Base-by-base conservation (phyloP, 2,888 invertebrate genomes). In the Alloplasta piceator region DNA sequence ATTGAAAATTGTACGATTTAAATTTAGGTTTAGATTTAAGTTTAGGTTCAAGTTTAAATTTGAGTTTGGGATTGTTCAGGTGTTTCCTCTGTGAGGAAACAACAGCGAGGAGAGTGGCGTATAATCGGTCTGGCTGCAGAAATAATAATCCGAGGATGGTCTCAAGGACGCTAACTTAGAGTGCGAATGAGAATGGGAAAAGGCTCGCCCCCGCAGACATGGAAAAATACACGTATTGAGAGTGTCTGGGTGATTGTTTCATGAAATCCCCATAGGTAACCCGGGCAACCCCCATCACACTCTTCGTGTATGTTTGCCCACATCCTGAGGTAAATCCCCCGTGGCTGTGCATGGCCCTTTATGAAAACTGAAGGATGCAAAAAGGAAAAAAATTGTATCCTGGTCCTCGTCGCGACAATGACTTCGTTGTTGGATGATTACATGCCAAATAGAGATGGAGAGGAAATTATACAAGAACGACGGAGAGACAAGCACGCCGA, bases 131-230 rank as follows among this genome's bases (percentile, higher is more conserved):
- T 14, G 38, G n/a, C 12, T 43, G 14, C 12, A 6, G 46, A 46
- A 39, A 63, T 56, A 63, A 70, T 41, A 70, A 76, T 26, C 61
- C 61, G 46, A 67, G 67, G 60, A 76, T 41, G 52, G 52, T 76
- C 56, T 70, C 16, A 61, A 63, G 50, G 63, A 48, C 46, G 50
- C 9, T 16, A 61, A 75, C 41, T 41, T 43, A 26, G 41, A 56
- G 73, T 63, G 68, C 52, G 46, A 61, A 55, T 46, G 70, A 61
- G 70, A 41, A 63, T 58, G 10, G 63, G 39, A 4, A 46, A 64
- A 1, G 26, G 58, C 48, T 12, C 55, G 41, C 74, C 56, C 68
- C 63, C 26, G 3, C 26, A 26, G 26, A 26, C 3, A 26, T 26
- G 26, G 26, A 26, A 26, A 26, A 26, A 26, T 26, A 26, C 26